A percentile compares a stretch with the other conserved stretches of the same genome.
Evolutionary conservation across 2,113 vertebrate species (phyloP).

Genomic region (Apaloderma vittatum): DNA sequence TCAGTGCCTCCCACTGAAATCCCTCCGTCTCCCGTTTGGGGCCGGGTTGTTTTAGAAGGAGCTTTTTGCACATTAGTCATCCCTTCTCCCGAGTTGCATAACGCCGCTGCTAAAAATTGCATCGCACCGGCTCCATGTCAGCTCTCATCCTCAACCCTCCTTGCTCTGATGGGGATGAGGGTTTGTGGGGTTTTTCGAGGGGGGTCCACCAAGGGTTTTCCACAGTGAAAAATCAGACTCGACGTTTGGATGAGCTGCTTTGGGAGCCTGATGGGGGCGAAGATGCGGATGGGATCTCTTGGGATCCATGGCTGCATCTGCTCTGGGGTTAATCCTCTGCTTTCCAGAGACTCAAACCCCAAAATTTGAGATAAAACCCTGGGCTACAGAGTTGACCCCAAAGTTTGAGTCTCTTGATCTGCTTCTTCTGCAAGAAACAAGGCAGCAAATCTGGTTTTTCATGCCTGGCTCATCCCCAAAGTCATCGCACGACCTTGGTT

Average conservation of each 20-base stretch:
- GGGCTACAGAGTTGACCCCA: no score
- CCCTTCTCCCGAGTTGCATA: slow-evolving; percentile 74
- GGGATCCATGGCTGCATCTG: not conserved
- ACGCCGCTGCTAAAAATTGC: slow-evolving; percentile 80
- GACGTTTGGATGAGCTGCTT: not conserved
- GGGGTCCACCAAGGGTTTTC: not conserved
- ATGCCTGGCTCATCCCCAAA: no score
- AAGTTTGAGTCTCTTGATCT: no score
- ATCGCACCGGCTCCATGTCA: slow-evolving; percentile 44
- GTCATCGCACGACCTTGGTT: not conserved
- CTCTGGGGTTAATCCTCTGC: not conserved
- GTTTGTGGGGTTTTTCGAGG: not conserved
- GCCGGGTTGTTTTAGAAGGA: slow-evolving; percentile 45
- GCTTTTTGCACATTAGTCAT: slow-evolving; percentile 70
- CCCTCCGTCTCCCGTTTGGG: slow-evolving; percentile 46
- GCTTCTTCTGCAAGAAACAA: no score
- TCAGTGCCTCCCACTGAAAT: slow-evolving; percentile 63
- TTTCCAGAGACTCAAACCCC: not conserved
- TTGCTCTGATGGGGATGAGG: not conserved
- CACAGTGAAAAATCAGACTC: not conserved
- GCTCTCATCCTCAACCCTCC: slow-evolving; percentile 32
- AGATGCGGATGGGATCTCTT: not conserved
- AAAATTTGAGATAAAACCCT: not conserved
- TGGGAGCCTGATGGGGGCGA: not conserved
- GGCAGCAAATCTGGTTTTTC: no score